A percentile compares a stretch with the other conserved stretches of the same genome.
These are phyloP conservation scores for Falco rusticolus DNA, from an alignment of 2,797 vertebrate genomes.

Conservation along the genomic window DNA sequence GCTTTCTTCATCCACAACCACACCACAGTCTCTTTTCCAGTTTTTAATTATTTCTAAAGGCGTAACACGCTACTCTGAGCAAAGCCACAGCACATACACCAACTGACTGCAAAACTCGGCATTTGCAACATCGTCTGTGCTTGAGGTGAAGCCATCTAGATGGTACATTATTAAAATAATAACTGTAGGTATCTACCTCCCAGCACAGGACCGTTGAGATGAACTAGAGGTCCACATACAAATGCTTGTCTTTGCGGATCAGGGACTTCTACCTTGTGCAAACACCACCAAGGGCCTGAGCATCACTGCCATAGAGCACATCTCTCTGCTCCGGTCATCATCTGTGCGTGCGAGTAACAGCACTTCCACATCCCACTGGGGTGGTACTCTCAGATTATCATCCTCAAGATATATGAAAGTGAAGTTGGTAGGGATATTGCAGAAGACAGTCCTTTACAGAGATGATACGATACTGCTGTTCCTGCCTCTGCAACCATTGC, in stretches of 20 bases:
- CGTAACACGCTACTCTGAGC: background rate
- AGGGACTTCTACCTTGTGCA: background rate
- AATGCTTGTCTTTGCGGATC: background rate
- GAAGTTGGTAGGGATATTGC: background rate
- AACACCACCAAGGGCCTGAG: background rate
- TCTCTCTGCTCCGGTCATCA: background rate
- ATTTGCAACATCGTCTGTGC: background rate
- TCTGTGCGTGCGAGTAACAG: background rate
- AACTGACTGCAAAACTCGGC: background rate
- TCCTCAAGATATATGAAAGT: background rate
- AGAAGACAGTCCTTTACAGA: background rate
- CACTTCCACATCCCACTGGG: background rate
- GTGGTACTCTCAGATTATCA: background rate
- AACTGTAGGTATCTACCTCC: background rate
- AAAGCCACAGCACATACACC: background rate
- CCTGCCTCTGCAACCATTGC: background rate
- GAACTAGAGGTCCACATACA: background rate
- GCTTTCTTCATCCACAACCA: background rate
- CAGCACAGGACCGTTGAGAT: background rate
- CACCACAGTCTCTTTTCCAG: background rate
- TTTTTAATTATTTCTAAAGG: background rate
- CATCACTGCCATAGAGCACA: accelerated
- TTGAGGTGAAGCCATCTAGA: background rate
- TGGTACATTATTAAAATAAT: background rate
- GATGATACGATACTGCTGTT: background rate